Evolutionary conservation across 2,113 vertebrate species (phyloP).

Genomic region (Pterophyllum scalare): DNA sequence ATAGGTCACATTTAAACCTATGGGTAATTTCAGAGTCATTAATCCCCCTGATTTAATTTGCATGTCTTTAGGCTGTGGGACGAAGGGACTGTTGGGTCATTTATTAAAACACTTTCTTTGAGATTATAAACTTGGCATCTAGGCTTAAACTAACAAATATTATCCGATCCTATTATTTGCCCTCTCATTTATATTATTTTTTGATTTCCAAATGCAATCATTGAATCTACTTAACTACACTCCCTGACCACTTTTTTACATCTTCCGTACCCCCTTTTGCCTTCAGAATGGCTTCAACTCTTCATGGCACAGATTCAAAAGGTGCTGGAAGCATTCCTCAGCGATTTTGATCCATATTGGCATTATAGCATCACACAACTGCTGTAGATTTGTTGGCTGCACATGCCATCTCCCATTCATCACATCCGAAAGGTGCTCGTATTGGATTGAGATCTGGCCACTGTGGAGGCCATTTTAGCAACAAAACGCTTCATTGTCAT

Average conservation of each 20-base stretch:
- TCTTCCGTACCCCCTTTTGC: neutral
- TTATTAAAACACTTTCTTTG: constrained; percentile 11
- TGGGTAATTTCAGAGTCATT: constrained; percentile 61
- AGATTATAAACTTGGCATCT: neutral
- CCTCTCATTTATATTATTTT: neutral
- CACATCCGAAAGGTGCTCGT: neutral
- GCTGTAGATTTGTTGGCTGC: constrained; percentile 1
- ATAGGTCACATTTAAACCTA: constrained; percentile 44
- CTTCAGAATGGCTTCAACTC: neutral
- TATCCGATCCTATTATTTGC: neutral
- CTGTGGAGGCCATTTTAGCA: neutral
- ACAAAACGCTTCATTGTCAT: neutral
- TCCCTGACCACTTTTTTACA: neutral
- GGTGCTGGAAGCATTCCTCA: neutral
- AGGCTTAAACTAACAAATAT: neutral
- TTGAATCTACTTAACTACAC: neutral
- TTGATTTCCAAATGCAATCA: neutral
- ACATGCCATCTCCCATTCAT: neutral
- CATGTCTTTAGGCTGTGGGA: constrained; percentile 41
- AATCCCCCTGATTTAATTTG: constrained; percentile 64
- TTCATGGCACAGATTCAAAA: neutral
- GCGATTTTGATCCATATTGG: neutral
- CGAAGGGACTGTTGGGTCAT: constrained; percentile 9
- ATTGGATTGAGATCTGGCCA: neutral
- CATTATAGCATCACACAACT: neutral